phyloP scores from a whole-genome alignment of 1,140 invertebrate genomes.

The Eupeodes corollae region DNA sequence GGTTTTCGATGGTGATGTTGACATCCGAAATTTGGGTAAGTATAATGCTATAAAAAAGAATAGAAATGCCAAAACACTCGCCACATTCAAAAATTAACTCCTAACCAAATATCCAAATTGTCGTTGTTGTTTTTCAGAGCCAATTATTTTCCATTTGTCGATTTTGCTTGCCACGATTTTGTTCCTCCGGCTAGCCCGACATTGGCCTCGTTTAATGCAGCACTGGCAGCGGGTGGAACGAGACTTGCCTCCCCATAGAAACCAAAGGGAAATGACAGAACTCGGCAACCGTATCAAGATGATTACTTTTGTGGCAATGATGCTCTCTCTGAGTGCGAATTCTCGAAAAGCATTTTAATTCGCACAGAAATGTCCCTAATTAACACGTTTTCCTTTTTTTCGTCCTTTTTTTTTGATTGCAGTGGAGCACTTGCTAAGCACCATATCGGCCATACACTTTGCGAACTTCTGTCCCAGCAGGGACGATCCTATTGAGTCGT shows the following conservation, averaged over 20 bases:
- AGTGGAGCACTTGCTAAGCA: constrained; percentile 32
- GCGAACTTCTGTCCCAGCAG: constrained; percentile 19
- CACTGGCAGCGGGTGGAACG: constrained; percentile 22
- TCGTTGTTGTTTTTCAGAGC: constrained; percentile 12
- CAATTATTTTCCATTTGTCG: constrained; percentile 21
- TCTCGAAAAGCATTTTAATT: background rate
- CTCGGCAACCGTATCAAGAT: constrained; percentile 12
- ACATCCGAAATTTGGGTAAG: constrained; percentile 28
- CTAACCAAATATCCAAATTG: background rate
- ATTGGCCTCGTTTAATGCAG: constrained; percentile 26
- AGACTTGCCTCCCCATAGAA: constrained; percentile 13
- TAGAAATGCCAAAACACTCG: background rate
- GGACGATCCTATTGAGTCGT: constrained; percentile 24
- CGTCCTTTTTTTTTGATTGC: constrained; percentile 2
- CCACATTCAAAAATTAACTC: background rate
- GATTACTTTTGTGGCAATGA: constrained; percentile 15
- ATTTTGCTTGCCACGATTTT: constrained; percentile 14
- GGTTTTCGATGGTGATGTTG: constrained; percentile 12
- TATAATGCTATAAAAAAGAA: background rate
- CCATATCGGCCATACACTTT: constrained; percentile 22
- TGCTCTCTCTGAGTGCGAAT: constrained; percentile 16
- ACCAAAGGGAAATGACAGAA: constrained; percentile 8
- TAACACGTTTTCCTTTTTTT: no score
- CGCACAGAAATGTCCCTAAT: no score
- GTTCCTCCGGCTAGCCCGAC: constrained; percentile 18